Conservation (phyloP, 1,140 invertebrate species). For the Medauroidea extradentata region DNA sequence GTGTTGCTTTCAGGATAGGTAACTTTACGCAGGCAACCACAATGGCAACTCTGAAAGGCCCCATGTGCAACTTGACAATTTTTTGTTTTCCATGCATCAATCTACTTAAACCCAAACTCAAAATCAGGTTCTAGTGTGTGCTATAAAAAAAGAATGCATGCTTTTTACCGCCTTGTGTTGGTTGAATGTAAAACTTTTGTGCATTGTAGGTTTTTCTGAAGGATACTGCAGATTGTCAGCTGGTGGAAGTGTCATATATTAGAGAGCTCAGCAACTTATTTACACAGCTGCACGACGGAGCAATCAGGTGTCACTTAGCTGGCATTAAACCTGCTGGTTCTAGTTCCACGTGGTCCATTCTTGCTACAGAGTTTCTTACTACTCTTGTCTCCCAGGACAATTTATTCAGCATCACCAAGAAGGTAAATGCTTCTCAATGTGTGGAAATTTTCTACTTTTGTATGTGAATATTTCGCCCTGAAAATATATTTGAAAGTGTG, state of each 20-base stretch:
- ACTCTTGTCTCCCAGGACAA: slow-evolving; percentile 44
- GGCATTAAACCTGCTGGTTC: slow-evolving; percentile 52
- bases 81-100: no score
- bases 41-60: no score
- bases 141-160: no score
- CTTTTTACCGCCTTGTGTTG: no score
- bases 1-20: no score
- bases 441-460: neutral
- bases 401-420: slow-evolving; percentile 36
- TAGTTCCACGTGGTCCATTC: slow-evolving; percentile 44
- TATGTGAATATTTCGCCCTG: no score
- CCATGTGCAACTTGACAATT: no score
- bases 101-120: no score
- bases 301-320: slow-evolving; percentile 51
- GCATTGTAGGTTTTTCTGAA: slow-evolving; percentile 45
- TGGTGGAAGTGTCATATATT: slow-evolving; percentile 38
- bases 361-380: slow-evolving; percentile 47
- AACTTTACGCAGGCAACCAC: no score
- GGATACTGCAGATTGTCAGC: slow-evolving; percentile 49
- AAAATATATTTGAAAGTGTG: no score
- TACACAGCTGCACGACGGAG: slow-evolving; percentile 38
- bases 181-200: slow-evolving; percentile 27
- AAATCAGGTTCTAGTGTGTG: no score
- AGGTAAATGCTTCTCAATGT: no score
- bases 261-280: slow-evolving; percentile 44